A percentile compares a stretch with the other conserved stretches of the same genome.
Evolutionary conservation across 2,888 invertebrate species (phyloP).

Genomic region (Baccha elongata): DNA sequence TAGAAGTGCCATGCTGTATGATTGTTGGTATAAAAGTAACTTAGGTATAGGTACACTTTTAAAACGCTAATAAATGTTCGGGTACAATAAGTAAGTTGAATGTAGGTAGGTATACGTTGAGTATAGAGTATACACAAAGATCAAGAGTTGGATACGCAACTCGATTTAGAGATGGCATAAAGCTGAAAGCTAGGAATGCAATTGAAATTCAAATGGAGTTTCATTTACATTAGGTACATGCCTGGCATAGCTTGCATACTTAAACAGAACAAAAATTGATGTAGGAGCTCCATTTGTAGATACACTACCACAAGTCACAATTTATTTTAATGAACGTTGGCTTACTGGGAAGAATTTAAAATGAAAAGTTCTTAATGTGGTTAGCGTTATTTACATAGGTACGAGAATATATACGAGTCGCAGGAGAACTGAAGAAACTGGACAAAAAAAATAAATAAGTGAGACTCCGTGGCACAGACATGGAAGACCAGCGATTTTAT

Average conservation of each 20-base stretch:
- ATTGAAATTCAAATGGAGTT: constrained; percentile 70
- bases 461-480: neutral
- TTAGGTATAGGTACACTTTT: constrained; percentile 26
- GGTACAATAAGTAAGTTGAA: constrained; percentile 34
- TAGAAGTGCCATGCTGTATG: constrained; percentile 1
- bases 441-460: constrained; percentile 10
- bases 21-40: neutral
- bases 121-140: constrained; percentile 34
- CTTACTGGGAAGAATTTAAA: constrained; percentile 67
- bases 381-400: constrained; percentile 29
- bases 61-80: constrained; percentile 61
- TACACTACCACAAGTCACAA: constrained; percentile 66
- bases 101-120: constrained; percentile 13
- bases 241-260: constrained; percentile 61
- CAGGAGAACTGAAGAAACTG: constrained; percentile 2
- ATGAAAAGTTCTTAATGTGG: constrained; percentile 63
- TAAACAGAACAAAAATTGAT: constrained; percentile 56
- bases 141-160: constrained; percentile 65
- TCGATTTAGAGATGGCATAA: constrained; percentile 53
- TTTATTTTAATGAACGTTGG: constrained; percentile 70
- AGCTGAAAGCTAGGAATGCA: constrained; percentile 51
- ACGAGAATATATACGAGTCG: neutral
- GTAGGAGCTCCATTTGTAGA: constrained; percentile 52
- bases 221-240: constrained; percentile 67
- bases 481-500: neutral